These are phyloP conservation scores for Sebastes cheni DNA, from an alignment of 2,797 vertebrate genomes.

Conservation along the genomic window DNA sequence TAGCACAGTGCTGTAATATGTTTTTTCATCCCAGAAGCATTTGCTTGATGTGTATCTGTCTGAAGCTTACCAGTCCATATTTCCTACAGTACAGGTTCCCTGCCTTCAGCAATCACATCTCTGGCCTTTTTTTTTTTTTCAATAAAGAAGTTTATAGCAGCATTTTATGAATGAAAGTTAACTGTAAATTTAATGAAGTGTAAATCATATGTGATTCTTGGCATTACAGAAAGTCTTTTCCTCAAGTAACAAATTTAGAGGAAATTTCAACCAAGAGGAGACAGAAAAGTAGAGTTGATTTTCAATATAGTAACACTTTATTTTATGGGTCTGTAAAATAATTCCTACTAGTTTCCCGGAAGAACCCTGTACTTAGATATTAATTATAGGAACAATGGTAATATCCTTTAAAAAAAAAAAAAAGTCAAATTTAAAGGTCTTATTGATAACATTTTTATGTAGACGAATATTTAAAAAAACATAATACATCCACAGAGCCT, in stretches of 20 bases:
- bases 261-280: not conserved
- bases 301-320: not conserved
- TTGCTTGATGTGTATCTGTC: conserved; percentile 2
- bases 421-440: no score
- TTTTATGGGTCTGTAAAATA: not conserved
- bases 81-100: not conserved
- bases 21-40: conserved; percentile 4
- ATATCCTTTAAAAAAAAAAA: no score
- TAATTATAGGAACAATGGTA: not conserved
- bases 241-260: not conserved
- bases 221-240: not conserved
- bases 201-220: conserved; percentile 1
- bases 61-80: not conserved
- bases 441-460: no score
- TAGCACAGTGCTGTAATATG: conserved; percentile 10
- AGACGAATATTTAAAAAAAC: no score
- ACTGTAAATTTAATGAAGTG: not conserved
- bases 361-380: rapidly evolving
- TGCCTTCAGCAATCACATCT: not conserved
- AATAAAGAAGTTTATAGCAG: not conserved
- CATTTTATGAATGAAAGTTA: not conserved
- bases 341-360: not conserved
- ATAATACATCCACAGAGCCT: no score
- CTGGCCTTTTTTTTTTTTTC: not conserved
- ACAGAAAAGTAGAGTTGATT: not conserved